phyloP scores from a whole-genome alignment of 1,140 invertebrate species.

The Drosophila lini region DNA sequence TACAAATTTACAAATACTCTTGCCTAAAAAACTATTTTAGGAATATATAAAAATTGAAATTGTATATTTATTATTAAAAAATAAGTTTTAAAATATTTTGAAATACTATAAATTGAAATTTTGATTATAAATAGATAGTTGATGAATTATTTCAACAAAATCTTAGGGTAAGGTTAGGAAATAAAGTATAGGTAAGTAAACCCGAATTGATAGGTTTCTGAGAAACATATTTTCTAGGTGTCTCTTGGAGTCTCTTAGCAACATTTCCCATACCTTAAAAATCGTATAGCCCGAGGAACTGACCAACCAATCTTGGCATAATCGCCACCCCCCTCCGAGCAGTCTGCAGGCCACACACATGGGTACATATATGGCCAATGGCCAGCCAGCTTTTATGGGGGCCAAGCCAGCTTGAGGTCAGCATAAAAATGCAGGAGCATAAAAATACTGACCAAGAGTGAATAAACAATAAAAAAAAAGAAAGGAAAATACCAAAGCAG shows the following conservation, averaged over 20 bases:
- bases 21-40: too few species aligned
- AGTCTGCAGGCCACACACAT: conserved; percentile 4
- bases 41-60: too few species aligned
- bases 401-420: conserved; percentile 57
- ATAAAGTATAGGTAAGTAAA: neutral
- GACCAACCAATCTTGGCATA: conserved; percentile 30
- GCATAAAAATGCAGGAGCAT: conserved; percentile 58
- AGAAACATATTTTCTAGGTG: neutral
- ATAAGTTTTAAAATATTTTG: neutral
- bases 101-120: neutral
- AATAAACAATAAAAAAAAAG: conserved; percentile 57
- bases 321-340: neutral
- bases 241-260: neutral
- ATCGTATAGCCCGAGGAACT: conserved; percentile 8
- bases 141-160: neutral
- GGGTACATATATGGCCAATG: conserved; percentile 36
- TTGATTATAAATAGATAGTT: neutral
- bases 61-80: too few species aligned
- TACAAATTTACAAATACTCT: too few species aligned
- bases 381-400: conserved; percentile 48
- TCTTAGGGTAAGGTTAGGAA: too few species aligned
- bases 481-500: conserved; percentile 38
- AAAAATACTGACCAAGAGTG: conserved; percentile 67
- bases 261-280: neutral
- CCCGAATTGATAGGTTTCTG: neutral